These are phyloP conservation scores for Silurus aristotelis DNA, from an alignment of 2,797 vertebrate species.

Conservation along the genomic window DNA sequence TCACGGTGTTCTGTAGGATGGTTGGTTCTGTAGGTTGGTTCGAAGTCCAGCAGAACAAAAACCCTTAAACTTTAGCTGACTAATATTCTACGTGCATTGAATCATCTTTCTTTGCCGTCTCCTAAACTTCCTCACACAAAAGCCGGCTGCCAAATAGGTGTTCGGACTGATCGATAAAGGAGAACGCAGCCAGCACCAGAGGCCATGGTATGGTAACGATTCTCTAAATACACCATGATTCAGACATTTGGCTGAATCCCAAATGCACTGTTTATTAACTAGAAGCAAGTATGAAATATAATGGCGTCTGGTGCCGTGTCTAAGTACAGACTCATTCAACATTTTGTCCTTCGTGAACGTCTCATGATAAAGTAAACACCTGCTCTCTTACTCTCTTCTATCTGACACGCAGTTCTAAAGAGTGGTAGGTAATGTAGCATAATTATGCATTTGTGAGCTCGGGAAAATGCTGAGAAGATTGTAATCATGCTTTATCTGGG, in stretches of 20 bases:
- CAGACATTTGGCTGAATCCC: neutral
- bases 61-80: neutral
- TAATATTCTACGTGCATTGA: neutral
- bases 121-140: neutral
- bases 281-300: neutral
- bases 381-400: neutral
- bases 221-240: neutral
- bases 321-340: neutral
- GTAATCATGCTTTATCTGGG: too few relatives aligned
- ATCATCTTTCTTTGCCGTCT: neutral
- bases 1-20: neutral
- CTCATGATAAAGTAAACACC: neutral
- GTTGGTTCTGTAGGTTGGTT: neutral
- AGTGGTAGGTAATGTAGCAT: neutral
- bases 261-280: slow-evolving; percentile 13
- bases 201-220: neutral
- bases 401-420: neutral
- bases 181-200: neutral
- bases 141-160: neutral
- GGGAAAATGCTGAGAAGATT: too few relatives aligned
- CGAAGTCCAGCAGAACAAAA: too few relatives aligned
- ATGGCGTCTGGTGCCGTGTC: neutral
- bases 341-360: neutral
- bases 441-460: neutral
- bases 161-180: neutral